Evolutionary conservation across 2,888 invertebrate species (phyloP).

Genomic region (Lordiphosa fenestrarum): DNA sequence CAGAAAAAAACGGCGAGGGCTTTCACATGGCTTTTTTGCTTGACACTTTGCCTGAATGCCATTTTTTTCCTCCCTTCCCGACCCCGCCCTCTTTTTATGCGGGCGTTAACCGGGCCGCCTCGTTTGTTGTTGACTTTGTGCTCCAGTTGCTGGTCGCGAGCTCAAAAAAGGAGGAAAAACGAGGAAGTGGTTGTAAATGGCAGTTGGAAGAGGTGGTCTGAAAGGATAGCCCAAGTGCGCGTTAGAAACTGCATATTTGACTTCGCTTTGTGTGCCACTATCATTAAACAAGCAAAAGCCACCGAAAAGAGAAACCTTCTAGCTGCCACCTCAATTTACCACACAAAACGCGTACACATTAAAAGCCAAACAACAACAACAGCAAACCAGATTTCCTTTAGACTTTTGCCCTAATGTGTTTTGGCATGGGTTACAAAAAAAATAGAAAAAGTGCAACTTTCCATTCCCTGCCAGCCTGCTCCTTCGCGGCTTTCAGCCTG

Average conservation of each 20-base stretch:
- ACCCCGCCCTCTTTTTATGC: conserved; percentile 45
- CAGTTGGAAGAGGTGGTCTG: conserved; percentile 6
- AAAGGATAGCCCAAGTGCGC: conserved; percentile 6
- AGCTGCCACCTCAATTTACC: conserved; percentile 33
- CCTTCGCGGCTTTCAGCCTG: conserved; percentile 36
- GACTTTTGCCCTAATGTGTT: conserved; percentile 63
- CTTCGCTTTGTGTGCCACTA: conserved; percentile 56
- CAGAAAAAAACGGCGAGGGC: conserved; percentile 2
- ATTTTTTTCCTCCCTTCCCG: conserved; percentile 12
- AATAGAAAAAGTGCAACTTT: conserved; percentile 28
- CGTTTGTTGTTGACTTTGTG: conserved; percentile 70
- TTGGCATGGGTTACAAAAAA: conserved; percentile 39
- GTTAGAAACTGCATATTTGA: conserved; percentile 56
- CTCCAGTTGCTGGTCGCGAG: conserved; percentile 56
- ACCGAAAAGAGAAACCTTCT: conserved; percentile 37
- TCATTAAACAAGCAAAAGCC: conserved; percentile 62
- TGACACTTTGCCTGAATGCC: conserved; percentile 47
- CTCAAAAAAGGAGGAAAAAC: conserved; percentile 3
- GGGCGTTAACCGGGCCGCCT: conserved; percentile 61
- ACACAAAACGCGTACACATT: conserved; percentile 37
- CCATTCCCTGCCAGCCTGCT: conserved; percentile 2
- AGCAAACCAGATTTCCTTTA: conserved; percentile 13
- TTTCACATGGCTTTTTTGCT: conserved; percentile 15
- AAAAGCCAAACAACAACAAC: conserved; percentile 44
- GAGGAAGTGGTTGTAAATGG: conserved; percentile 8